Evolutionary conservation across 2,797 vertebrate species (phyloP).

Genomic region (Alcedo quadribrachys): DNA sequence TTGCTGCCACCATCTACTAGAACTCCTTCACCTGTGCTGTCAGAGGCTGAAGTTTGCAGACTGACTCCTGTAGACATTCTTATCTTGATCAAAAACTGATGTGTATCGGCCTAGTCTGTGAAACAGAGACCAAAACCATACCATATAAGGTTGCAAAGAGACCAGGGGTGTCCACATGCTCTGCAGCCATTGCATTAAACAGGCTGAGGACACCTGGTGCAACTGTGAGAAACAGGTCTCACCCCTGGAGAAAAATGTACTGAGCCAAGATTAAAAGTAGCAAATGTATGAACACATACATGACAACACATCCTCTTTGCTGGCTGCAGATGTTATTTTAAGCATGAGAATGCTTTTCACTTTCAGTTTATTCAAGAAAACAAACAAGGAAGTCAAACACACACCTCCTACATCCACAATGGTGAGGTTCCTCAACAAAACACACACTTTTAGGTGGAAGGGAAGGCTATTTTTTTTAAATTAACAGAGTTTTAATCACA

Average conservation of each 20-base stretch:
- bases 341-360: neutral
- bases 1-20: neutral
- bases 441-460: neutral
- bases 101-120: neutral
- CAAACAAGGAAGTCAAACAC: neutral
- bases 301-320: neutral
- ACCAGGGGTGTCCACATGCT: neutral
- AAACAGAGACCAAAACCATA: neutral
- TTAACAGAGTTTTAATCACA: neutral
- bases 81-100: neutral
- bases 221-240: neutral
- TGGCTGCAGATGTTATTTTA: neutral
- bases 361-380: conserved; percentile 48
- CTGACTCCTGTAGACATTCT: neutral
- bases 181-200: neutral
- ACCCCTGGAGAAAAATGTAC: neutral
- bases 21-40: neutral
- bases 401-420: neutral
- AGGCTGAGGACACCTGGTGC: neutral
- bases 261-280: neutral
- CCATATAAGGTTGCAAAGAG: neutral
- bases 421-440: neutral
- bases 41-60: neutral
- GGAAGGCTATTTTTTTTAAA: neutral
- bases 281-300: neutral